Evolutionary conservation across 2,888 invertebrate genomes (phyloP).

Genomic region (Chloroclystis v-ata): DNA sequence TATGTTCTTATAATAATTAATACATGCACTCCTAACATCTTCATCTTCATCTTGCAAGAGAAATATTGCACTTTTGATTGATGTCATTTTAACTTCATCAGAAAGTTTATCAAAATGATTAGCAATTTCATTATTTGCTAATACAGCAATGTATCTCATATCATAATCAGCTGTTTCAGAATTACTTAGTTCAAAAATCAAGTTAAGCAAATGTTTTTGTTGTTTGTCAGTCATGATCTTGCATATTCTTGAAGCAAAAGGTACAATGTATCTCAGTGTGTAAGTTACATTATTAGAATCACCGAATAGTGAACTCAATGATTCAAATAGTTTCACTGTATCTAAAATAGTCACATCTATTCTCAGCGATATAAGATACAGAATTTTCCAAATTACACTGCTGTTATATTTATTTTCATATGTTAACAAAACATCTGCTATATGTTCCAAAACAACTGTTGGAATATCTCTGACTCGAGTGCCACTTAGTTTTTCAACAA

Average conservation of each 20-base stretch:
- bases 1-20: constrained; percentile 49
- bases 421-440: constrained; percentile 40
- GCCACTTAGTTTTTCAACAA: constrained; percentile 44
- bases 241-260: constrained; percentile 48
- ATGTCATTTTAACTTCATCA: constrained; percentile 47
- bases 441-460: constrained; percentile 32
- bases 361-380: constrained; percentile 51
- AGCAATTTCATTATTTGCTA: constrained; percentile 61
- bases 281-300: too few species aligned
- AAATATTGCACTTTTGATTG: constrained; percentile 58
- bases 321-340: constrained; percentile 28
- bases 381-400: constrained; percentile 48
- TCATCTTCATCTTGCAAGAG: constrained; percentile 77
- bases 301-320: constrained; percentile 30
- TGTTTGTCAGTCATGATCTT: constrained; percentile 25
- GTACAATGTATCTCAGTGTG: constrained; percentile 53
- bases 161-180: constrained; percentile 55
- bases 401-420: constrained; percentile 39
- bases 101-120: constrained; percentile 37
- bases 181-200: constrained; percentile 46
- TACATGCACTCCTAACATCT: constrained; percentile 63
- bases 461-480: constrained; percentile 29
- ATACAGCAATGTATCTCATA: constrained; percentile 56
- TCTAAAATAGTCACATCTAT: constrained; percentile 33
- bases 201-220: constrained; percentile 35